A percentile compares a stretch with the other conserved stretches of the same genome.
Evolutionary conservation across 2,113 vertebrate species (phyloP).

Genomic region (Casuarius casuarius): DNA sequence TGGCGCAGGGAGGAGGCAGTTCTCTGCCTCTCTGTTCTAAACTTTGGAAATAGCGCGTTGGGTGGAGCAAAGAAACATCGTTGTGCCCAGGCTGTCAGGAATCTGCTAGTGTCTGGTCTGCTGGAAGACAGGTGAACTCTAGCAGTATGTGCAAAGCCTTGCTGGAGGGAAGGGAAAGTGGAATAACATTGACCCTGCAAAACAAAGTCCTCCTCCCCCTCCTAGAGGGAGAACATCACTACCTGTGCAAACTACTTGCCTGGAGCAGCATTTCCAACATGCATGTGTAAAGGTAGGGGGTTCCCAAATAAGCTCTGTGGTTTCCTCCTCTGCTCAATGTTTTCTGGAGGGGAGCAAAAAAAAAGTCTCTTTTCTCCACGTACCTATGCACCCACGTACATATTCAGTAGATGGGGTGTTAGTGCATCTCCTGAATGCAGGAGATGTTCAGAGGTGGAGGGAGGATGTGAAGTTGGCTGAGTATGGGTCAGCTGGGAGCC

Average conservation of each 20-base stretch:
- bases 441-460: neutral
- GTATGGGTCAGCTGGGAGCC: neutral
- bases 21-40: neutral
- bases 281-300: neutral
- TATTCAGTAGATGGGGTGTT: neutral
- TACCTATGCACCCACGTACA: neutral
- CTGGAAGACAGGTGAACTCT: neutral
- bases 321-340: neutral
- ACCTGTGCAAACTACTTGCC: neutral
- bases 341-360: neutral
- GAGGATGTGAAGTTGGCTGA: neutral
- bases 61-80: neutral
- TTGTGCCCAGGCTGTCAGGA: neutral
- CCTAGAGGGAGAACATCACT: neutral
- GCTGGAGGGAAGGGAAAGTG: neutral
- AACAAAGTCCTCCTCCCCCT: neutral
- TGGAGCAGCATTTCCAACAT: neutral
- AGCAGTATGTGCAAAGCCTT: neutral
- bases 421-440: neutral
- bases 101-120: neutral
- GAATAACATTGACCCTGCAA: neutral
- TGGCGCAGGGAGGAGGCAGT: neutral
- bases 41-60: neutral
- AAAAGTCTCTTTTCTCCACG: neutral
- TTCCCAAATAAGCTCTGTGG: neutral